Conservation (phyloP, 2,797 vertebrate species). For the Otolemur crassicaudatus region DNA sequence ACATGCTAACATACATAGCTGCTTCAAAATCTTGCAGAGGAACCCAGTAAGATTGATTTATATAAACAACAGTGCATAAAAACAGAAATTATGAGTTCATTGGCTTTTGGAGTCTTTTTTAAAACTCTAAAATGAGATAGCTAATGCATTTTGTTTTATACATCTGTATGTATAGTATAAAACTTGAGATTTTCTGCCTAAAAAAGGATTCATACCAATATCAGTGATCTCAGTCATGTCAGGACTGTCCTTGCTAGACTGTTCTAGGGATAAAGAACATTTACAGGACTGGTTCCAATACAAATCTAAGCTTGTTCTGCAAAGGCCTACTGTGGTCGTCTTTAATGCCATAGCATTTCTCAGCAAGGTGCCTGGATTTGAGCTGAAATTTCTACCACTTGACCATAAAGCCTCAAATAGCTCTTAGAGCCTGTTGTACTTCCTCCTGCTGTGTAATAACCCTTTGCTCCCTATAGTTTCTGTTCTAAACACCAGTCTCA, state of each 20-base stretch:
- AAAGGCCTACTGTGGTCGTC: not conserved
- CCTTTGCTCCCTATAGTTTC: not conserved
- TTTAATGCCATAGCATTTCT: not conserved
- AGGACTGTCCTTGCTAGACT: constrained; percentile 7
- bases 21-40: constrained; percentile 28
- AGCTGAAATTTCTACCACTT: not conserved
- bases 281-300: not conserved
- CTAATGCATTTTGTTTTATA: constrained; percentile 4
- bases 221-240: not conserved
- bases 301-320: not conserved
- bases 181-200: not conserved
- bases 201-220: not conserved
- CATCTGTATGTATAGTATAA: not conserved
- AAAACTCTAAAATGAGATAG: not conserved
- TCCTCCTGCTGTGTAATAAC: constrained; percentile 3
- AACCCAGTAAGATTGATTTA: not conserved
- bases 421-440: not conserved
- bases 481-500: not conserved
- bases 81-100: not conserved
- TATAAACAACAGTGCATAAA: not conserved
- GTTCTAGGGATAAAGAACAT: not conserved
- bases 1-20: not conserved
- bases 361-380: not conserved
- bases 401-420: not conserved
- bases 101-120: not conserved